Percentiles rank a stretch among this genome's conserved stretches.
Evolutionary conservation across 2,797 vertebrate species (phyloP).

Genomic region (Sarcophilus harrisii): DNA sequence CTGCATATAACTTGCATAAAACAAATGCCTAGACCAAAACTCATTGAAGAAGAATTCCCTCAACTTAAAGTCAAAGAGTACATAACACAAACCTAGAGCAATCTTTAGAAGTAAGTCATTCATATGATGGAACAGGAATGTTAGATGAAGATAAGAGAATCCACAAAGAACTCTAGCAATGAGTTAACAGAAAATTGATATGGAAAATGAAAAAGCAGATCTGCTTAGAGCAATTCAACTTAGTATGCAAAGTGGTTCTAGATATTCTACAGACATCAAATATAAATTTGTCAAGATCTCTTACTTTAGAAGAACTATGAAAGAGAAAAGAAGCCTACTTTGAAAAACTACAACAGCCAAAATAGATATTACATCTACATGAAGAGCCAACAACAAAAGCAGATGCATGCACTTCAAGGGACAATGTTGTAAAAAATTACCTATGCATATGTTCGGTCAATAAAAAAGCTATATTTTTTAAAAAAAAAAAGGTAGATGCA

Average conservation of each 20-base stretch:
- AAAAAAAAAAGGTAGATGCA: no score
- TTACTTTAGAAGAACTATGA: constrained; percentile 93
- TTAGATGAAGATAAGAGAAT: constrained; percentile 95
- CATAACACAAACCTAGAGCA: constrained; percentile 84
- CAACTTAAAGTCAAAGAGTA: constrained; percentile 90
- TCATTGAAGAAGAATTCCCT: constrained; percentile 95
- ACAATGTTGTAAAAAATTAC: no score
- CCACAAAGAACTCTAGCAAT: constrained; percentile 94
- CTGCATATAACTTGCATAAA: constrained; percentile 95
- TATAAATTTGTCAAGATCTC: constrained; percentile 84
- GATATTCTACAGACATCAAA: constrained; percentile 83
- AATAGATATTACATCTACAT: constrained; percentile 33
- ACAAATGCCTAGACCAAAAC: constrained; percentile 94
- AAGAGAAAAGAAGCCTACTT: constrained; percentile 92
- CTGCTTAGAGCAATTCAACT: constrained; percentile 98
- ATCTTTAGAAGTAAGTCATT: constrained; percentile 84
- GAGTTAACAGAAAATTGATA: constrained; percentile 97
- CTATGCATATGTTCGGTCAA: no score
- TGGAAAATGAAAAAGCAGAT: constrained; percentile 99
- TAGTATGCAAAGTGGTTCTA: constrained; percentile 96
- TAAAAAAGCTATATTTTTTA: no score
- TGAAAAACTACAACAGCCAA: constrained; percentile 87
- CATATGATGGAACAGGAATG: constrained; percentile 85
- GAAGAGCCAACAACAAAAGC: constrained; percentile 50
- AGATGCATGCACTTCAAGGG: constrained; percentile 5